Conservation (phyloP, 2,797 vertebrate species). For the Prunella strophiata region DNA sequence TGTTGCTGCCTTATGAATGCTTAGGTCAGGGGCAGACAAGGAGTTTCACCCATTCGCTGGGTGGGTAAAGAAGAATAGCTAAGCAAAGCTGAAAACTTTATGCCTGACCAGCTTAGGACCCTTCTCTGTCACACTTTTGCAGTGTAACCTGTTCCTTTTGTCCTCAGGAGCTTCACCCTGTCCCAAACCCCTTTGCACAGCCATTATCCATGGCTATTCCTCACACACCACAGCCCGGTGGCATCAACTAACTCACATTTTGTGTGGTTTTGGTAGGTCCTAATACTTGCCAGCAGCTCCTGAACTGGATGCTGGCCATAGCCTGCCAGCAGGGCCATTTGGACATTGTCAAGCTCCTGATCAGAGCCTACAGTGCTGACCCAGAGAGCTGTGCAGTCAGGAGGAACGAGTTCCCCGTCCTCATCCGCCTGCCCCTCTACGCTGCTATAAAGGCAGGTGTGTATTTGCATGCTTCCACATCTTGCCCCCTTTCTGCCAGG, state of each 20-base stretch:
- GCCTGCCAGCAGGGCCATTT: constrained; percentile 90
- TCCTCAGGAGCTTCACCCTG: background rate
- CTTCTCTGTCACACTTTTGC: background rate
- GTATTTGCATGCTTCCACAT: background rate
- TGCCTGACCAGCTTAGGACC: background rate
- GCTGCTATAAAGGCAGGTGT: constrained; percentile 89
- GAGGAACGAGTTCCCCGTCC: constrained; percentile 87
- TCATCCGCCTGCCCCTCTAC: constrained; percentile 88
- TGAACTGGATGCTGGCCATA: constrained; percentile 91
- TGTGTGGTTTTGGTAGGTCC: constrained; percentile 57
- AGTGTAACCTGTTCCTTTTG: background rate
- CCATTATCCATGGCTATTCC: background rate
- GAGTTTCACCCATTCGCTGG: background rate
- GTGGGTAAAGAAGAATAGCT: background rate
- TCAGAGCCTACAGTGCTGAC: constrained; percentile 85
- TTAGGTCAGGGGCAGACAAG: background rate
- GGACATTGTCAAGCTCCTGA: constrained; percentile 85
- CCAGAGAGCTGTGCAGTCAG: constrained; percentile 84
- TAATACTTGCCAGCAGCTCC: constrained; percentile 78
- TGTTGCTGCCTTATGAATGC: background rate
- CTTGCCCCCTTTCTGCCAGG: background rate
- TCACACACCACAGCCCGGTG: rapidly evolving
- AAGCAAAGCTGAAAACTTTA: background rate
- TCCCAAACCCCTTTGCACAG: background rate
- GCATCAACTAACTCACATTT: background rate